phyloP scores from a whole-genome alignment of 1,140 invertebrate genomes.

The Parapsyche elsis region DNA sequence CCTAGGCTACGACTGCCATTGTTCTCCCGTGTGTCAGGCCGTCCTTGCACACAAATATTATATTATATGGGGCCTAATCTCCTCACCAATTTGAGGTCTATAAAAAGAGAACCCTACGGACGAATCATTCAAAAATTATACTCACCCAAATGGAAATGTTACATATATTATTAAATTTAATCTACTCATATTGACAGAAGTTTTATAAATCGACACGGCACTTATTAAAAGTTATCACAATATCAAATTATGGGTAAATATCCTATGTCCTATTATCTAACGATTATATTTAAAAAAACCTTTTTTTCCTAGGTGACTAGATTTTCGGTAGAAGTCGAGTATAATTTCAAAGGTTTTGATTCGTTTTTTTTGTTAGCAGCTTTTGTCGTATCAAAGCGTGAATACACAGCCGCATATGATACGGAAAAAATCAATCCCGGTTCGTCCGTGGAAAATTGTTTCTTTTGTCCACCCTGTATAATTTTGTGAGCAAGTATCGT shows the following conservation, averaged over 20 bases:
- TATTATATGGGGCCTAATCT: slow-evolving; percentile 28
- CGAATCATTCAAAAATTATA: neutral
- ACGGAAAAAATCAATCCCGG: slow-evolving; percentile 35
- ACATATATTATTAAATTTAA: no score
- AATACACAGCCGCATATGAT: slow-evolving; percentile 32
- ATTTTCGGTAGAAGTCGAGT: no score
- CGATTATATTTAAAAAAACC: no score
- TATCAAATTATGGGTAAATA: no score
- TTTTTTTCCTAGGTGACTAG: no score
- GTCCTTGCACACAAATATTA: slow-evolving; percentile 31
- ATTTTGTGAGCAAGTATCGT: slow-evolving; percentile 22
- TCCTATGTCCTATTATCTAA: no score
- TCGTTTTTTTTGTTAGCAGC: slow-evolving; percentile 23
- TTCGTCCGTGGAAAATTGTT: slow-evolving; percentile 37
- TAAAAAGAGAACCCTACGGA: neutral
- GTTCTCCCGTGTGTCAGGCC: slow-evolving; percentile 25
- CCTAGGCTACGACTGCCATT: slow-evolving; percentile 8
- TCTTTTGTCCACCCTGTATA: slow-evolving; percentile 34
- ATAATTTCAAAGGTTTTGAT: neutral
- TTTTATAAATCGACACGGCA: no score
- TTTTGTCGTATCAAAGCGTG: slow-evolving; percentile 32
- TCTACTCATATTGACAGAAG: no score
- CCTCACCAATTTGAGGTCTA: slow-evolving; percentile 33
- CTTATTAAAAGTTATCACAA: no score
- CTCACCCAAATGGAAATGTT: neutral